Evolutionary conservation across 2,888 invertebrate genomes (phyloP), one percentile per base, ranked within the genome.

Genomic region (Podotricha telesiphe): DNA sequence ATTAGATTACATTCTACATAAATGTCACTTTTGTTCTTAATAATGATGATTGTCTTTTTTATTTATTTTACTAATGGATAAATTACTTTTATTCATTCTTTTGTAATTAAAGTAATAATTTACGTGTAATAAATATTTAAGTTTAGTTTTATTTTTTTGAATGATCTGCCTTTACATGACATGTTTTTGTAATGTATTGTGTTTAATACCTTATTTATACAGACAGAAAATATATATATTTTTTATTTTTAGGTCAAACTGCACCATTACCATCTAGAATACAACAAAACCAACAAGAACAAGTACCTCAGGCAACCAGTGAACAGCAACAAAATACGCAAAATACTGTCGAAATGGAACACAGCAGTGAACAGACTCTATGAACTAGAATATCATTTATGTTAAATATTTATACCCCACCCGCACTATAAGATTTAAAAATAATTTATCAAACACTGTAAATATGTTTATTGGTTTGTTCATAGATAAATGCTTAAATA

Each of bases 241-340:
- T 7, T 45, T 51, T 55, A 45, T 51, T 48, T 65, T 69, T 77
- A 93, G 93, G 93, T 71, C 93, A 93, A 89, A 93, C 93, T 1
- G 89, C 87, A 65, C 94, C 86, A 67, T 83, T 90, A 76, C 91
- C 89, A 66, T 92, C 87, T 75, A 89, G 88, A 88, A 86, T 84
- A 80, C 94, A 82, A 81, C 93, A 82, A 80, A 91, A 80, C 69
- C 89, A 89, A 68, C 79, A 80, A 68, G 84, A 87, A 58, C 76
- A 76, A 58, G 71, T 50, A 42, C 68, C 71, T 7, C 78, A 82
- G 64, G 79, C 76, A 62, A 78, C 69, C 65, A 85, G 85, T 37
- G 85, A 86, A 72, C 86, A 87, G 15, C 34, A 47, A 70, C 87
- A 88, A 69, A 83, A 75, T 67, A 72, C 85, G 28, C 87, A 86